A percentile compares a stretch with the other conserved stretches of the same genome.
Evolutionary conservation across 2,797 vertebrate genomes (phyloP).

Genomic region (Urosaurus nigricauda): DNA sequence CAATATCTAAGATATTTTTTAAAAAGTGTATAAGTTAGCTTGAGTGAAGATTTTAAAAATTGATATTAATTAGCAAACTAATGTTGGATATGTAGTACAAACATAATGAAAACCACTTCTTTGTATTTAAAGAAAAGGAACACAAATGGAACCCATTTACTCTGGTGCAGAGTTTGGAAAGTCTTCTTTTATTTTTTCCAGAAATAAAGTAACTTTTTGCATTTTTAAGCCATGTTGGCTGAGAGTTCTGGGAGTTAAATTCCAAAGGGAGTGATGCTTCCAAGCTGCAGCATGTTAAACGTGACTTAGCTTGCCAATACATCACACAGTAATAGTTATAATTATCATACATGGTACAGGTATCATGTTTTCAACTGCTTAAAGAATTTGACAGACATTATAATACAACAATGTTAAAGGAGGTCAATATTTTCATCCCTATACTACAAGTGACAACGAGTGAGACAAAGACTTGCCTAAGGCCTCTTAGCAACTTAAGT

Average conservation of each 20-base stretch:
- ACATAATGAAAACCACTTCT: conserved; percentile 34
- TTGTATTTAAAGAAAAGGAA: conserved; percentile 5
- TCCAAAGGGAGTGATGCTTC: neutral
- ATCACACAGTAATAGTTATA: neutral
- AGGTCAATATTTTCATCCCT: neutral
- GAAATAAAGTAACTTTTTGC: too few species aligned
- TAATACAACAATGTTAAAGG: neutral
- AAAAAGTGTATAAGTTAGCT: conserved; percentile 54
- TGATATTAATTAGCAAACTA: neutral
- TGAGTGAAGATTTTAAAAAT: neutral
- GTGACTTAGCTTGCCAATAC: neutral
- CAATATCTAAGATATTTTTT: conserved; percentile 85
- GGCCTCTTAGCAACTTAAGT: neutral
- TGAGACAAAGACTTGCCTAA: neutral
- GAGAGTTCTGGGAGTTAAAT: too few species aligned
- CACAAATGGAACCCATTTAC: neutral
- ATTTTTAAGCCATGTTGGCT: too few species aligned
- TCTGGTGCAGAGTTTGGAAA: neutral
- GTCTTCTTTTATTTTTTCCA: too few species aligned
- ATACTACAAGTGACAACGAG: neutral
- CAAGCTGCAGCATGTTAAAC: conserved; percentile 3
- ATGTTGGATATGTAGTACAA: conserved; percentile 16
- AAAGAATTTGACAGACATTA: neutral
- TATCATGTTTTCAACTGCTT: neutral
- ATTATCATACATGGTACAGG: neutral